Base-by-base conservation (phyloP, 2,113 vertebrate genomes). In the Dolichallabes microphthalmus region DNA sequence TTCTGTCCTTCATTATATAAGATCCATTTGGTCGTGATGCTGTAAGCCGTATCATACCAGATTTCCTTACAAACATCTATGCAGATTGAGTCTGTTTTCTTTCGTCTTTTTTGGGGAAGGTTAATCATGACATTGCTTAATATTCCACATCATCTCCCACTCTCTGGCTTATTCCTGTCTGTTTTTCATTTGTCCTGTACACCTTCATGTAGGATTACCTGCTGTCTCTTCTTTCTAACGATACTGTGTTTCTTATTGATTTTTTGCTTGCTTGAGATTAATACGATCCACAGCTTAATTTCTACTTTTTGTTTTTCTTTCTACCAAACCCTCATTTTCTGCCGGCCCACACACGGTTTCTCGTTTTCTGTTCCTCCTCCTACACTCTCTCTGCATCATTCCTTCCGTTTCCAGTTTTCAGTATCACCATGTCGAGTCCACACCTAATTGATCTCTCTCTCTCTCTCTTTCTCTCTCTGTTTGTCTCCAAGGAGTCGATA, bases 391-490 rank as follows among this genome's bases (percentile, higher is more conserved):
- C 45, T 75, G 57, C 85, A 82, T 86, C 68, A 35, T 74, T 74
- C 30, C 32, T 86, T 71, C 84, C 64, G 90, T 86, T 87, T 79
- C 32, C 64, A 30, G 60, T 68, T 86, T 80, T 57, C 50, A 61
- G 25, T 32, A 57, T 57, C 77, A 71, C 71, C 61, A 45, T 64
- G 27, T 86, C 45, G 63, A 74, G 53, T 61, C 50, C 25, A 53
- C 12, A 45, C 68, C 25, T 66, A 73, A 74, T 74, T 85, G 80
- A 75, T 52, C 71, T 61, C 45, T 53, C 83, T 82, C 52, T 75
- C 15, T 60, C 45, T 55, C 61, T 13, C 61, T 82, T 25, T 77
- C 78, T 52, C 53, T 32, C 6, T 83, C 39, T 78, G 27, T 50
- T 52, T 19, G 27, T 69, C 20, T 82, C 50, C 66, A 69, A 20